A percentile compares a stretch with the other conserved stretches of the same genome.
phyloP scores from a whole-genome alignment of 2,797 vertebrate species.

The Hozukius guyotensis region DNA sequence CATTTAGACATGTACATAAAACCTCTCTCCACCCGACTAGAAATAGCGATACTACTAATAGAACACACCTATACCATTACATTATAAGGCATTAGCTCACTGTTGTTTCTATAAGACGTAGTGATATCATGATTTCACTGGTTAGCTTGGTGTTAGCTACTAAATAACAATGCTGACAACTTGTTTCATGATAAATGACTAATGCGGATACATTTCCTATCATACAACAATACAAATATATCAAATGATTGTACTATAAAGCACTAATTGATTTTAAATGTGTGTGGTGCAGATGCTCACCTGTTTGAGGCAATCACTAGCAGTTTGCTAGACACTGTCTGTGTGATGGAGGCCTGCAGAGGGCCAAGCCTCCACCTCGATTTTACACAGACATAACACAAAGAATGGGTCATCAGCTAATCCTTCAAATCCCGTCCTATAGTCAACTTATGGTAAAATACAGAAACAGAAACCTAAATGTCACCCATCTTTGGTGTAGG shows the following conservation, averaged over 20 bases:
- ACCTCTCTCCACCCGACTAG: not conserved
- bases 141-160: not conserved
- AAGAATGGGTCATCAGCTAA: constrained; percentile 8
- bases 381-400: constrained; percentile 26
- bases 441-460: constrained; percentile 6
- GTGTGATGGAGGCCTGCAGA: constrained; percentile 57
- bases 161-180: not conserved
- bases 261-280: not conserved
- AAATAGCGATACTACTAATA: not conserved
- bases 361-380: constrained; percentile 15
- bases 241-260: not conserved
- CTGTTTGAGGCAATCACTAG: constrained; percentile 62
- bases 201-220: not conserved
- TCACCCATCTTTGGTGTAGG: constrained; percentile 18
- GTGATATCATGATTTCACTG: not conserved
- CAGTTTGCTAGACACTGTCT: constrained; percentile 17
- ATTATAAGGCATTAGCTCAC: not conserved
- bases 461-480: constrained; percentile 2
- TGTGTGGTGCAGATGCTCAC: constrained; percentile 71
- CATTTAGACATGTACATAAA: not conserved
- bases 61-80: not conserved
- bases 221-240: not conserved
- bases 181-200: not conserved
- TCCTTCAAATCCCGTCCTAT: constrained; percentile 11
- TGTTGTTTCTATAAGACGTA: not conserved